phyloP scores from a whole-genome alignment of 2,888 invertebrate genomes.

The Cylloceria caligata region DNA sequence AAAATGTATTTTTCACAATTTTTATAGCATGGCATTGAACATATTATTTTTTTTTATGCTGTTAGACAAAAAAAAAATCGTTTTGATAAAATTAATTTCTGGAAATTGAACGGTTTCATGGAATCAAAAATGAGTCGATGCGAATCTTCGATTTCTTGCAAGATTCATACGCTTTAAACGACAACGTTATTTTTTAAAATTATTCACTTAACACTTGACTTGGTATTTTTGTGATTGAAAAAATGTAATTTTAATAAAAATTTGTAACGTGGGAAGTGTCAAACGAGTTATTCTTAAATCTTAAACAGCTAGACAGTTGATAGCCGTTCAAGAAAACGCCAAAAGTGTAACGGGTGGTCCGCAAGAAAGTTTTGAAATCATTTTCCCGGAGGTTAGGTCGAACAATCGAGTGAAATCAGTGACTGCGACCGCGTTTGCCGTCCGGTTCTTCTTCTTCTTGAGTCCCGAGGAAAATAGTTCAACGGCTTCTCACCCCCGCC shows the following conservation, averaged over 20 bases:
- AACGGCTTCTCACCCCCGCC: conserved; percentile 67
- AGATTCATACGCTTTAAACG: too few species aligned
- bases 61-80: too few species aligned
- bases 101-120: conserved; percentile 33
- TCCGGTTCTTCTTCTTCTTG: conserved; percentile 25
- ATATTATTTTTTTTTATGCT: too few species aligned
- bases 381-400: conserved; percentile 57
- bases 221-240: neutral
- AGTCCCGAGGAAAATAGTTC: conserved; percentile 41
- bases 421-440: conserved; percentile 58
- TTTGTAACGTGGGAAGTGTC: neutral
- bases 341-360: conserved; percentile 13
- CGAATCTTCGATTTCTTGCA: neutral
- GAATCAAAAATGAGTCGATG: neutral
- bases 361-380: neutral
- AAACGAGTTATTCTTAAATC: neutral
- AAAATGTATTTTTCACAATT: too few species aligned
- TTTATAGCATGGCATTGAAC: too few species aligned
- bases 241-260: neutral
- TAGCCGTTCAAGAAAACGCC: neutral
- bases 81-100: too few species aligned
- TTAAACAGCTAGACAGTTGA: neutral
- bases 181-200: too few species aligned
- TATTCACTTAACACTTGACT: neutral
- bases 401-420: conserved; percentile 75